phyloP scores from a whole-genome alignment of 2,888 invertebrate genomes.

The Gastracanthus pulcherrimus region DNA sequence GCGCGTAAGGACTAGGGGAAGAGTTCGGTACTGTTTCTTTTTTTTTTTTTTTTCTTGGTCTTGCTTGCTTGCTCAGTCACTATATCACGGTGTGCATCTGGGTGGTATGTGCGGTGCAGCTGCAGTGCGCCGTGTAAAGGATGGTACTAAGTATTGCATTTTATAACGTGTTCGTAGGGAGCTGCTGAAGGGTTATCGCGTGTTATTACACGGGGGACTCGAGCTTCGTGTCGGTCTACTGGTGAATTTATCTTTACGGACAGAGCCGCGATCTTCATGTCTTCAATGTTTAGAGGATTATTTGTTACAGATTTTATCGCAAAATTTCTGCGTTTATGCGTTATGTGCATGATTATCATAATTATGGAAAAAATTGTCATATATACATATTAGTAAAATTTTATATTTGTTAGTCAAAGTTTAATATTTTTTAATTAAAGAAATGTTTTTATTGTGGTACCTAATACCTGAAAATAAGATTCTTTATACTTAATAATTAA shows the following conservation, averaged over 20 bases:
- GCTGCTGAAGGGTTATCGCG: not conserved
- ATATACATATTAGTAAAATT: too few species aligned
- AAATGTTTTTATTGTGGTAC: too few species aligned
- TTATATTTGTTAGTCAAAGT: too few species aligned
- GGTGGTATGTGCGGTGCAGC: too few species aligned
- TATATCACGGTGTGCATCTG: conserved; percentile 23
- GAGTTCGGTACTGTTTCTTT: too few species aligned
- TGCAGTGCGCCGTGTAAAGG: not conserved
- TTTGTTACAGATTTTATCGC: not conserved
- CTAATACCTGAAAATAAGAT: too few species aligned
- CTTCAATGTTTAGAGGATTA: not conserved
- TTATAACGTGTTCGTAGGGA: conserved; percentile 4
- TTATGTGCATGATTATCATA: not conserved
- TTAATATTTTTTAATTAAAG: too few species aligned
- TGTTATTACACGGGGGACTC: not conserved
- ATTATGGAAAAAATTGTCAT: too few species aligned
- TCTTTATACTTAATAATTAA: too few species aligned
- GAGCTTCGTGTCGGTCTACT: too few species aligned
- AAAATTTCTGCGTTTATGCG: not conserved
- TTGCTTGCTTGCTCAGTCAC: not conserved
- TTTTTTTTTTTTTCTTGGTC: too few species aligned
- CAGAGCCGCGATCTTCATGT: not conserved
- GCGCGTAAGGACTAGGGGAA: not conserved
- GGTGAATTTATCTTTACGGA: not conserved
- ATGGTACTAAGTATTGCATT: conserved; percentile 1